These are phyloP conservation scores for Solenodon paradoxus DNA, from an alignment of 2,113 vertebrate genomes.

Conservation along the genomic window DNA sequence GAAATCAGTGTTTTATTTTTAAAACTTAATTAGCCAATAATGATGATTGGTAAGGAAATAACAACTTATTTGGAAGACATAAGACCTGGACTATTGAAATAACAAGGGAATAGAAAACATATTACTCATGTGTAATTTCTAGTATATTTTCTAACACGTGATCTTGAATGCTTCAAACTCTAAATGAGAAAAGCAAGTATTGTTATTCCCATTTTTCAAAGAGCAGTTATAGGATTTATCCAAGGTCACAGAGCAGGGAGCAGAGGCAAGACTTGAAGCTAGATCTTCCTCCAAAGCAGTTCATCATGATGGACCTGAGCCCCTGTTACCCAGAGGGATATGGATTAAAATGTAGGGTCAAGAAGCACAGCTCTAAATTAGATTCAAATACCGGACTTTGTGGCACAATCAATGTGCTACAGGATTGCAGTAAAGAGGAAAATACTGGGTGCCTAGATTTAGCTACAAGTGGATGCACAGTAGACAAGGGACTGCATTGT, in stretches of 20 bases:
- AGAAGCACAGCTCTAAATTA: background rate
- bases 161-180: background rate
- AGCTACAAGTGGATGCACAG: too few species aligned
- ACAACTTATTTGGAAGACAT: background rate
- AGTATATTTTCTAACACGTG: background rate
- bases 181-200: background rate
- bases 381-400: background rate
- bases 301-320: background rate
- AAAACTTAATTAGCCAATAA: background rate
- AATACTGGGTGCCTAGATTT: background rate
- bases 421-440: background rate
- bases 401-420: background rate
- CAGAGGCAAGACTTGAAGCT: background rate
- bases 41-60: background rate
- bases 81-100: background rate
- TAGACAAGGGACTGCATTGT: background rate
- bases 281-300: background rate
- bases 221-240: background rate
- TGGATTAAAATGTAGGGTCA: background rate
- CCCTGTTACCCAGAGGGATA: background rate
- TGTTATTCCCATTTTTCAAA: background rate
- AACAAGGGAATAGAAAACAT: background rate
- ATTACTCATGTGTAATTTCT: background rate
- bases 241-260: background rate
- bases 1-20: background rate